phyloP scores from a whole-genome alignment of 2,113 vertebrate genomes.

The Scalopus aquaticus region DNA sequence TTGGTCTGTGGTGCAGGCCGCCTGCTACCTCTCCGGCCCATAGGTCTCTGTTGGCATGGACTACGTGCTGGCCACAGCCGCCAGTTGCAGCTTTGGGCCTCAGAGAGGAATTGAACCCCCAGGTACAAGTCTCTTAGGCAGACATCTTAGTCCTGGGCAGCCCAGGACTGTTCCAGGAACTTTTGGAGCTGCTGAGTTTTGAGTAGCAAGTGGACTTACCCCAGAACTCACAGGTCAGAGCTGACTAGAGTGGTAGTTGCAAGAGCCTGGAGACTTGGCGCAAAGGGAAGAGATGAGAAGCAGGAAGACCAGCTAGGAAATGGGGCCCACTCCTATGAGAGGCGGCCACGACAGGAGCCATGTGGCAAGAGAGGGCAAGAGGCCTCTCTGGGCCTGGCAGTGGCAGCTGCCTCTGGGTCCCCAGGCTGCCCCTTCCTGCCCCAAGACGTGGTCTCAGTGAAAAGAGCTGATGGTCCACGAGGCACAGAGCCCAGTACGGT shows the following conservation, averaged over 20 bases:
- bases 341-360: not conserved
- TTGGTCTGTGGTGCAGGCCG: not conserved
- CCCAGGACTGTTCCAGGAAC: not conserved
- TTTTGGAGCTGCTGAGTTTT: not conserved
- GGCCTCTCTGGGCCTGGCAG: not conserved
- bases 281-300: not conserved
- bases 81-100: not conserved
- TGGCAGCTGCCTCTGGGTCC: not conserved
- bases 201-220: not conserved
- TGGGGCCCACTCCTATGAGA: not conserved
- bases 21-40: not conserved
- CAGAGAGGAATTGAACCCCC: not conserved
- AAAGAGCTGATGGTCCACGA: not conserved
- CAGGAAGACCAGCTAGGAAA: not conserved
- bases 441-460: not conserved
- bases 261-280: not conserved
- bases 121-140: no score
- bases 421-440: not conserved
- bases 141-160: not conserved
- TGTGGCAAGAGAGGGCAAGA: fast-evolving
- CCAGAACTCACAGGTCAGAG: not conserved
- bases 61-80: not conserved
- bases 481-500: not conserved
- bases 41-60: not conserved
- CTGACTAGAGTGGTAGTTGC: not conserved